Percentiles rank a stretch among this genome's conserved stretches.
Evolutionary conservation across 1,140 invertebrate genomes (phyloP).

Genomic region (Hydropsyche tenuis): DNA sequence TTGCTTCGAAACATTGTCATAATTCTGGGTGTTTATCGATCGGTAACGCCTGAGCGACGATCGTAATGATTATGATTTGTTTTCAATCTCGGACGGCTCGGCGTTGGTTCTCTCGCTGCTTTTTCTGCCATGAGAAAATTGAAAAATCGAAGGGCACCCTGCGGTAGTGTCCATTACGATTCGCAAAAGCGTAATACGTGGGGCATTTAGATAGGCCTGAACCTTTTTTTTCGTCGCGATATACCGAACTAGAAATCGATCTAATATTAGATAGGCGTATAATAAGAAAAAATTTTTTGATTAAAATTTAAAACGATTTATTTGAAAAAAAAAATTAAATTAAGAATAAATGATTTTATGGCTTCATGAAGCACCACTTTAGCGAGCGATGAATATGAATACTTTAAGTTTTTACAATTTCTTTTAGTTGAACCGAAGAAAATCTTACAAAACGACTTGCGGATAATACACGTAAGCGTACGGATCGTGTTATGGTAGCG

Average conservation of each 20-base stretch:
- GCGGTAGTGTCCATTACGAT: background rate
- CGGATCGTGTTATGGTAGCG: too few relatives aligned
- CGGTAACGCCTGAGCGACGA: conserved; percentile 16
- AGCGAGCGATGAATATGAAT: too few relatives aligned
- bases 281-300: too few relatives aligned
- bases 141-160: background rate
- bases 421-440: background rate
- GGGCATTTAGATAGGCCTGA: background rate
- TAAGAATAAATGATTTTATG: too few relatives aligned
- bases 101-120: background rate
- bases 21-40: conserved; percentile 22
- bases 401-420: background rate
- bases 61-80: conserved; percentile 25
- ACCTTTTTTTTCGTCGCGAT: too few relatives aligned
- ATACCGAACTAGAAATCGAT: too few relatives aligned
- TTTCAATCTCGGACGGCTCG: conserved; percentile 7
- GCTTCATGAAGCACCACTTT: too few relatives aligned
- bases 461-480: background rate
- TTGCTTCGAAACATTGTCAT: conserved; percentile 4
- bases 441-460: too few relatives aligned
- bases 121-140: conserved; percentile 13
- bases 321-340: too few relatives aligned
- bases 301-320: too few relatives aligned
- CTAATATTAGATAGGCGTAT: too few relatives aligned
- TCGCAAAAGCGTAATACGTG: background rate